phyloP scores from a whole-genome alignment of 2,888 invertebrate species.

The Octodonta nipae region DNA sequence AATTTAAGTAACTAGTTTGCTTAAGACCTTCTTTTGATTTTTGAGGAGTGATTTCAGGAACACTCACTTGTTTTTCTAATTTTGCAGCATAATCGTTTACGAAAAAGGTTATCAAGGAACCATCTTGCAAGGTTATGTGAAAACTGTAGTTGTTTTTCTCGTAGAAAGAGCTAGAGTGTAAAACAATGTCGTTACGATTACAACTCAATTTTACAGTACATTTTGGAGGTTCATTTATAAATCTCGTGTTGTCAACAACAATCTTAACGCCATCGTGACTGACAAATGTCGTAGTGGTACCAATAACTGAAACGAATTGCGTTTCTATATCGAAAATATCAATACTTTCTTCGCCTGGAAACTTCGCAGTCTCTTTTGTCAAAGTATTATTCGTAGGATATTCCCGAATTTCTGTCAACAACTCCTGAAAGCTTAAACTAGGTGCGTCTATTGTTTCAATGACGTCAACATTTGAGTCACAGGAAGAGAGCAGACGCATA shows the following conservation, averaged over 20 bases:
- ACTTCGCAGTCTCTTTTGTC: slow-evolving; percentile 8
- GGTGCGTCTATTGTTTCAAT: background rate
- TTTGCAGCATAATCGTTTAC: no score
- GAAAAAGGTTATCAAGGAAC: slow-evolving; percentile 9
- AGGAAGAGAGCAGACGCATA: slow-evolving; percentile 11
- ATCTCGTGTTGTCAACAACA: slow-evolving; percentile 19
- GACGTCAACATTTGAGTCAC: slow-evolving; percentile 1
- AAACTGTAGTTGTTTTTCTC: slow-evolving; percentile 13
- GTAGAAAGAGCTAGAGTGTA: slow-evolving; percentile 8
- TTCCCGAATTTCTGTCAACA: slow-evolving; percentile 14
- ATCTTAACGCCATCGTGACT: slow-evolving; percentile 23
- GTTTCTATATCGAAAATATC: slow-evolving; percentile 20
- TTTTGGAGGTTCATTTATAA: slow-evolving; percentile 16
- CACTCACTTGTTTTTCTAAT: no score
- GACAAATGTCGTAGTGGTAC: slow-evolving; percentile 20
- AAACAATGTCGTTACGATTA: slow-evolving; percentile 5
- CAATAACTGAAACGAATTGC: slow-evolving; percentile 15
- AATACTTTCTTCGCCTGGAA: slow-evolving; percentile 8
- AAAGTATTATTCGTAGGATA: slow-evolving; percentile 15
- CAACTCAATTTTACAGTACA: slow-evolving; percentile 17
- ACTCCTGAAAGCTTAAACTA: slow-evolving; percentile 14
- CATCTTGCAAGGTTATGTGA: slow-evolving; percentile 17
- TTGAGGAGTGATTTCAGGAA: no score
- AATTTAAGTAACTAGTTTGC: no score
- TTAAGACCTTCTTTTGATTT: no score